Evolutionary conservation across 2,797 vertebrate genomes (phyloP).

Genomic region (Parotocinclus haroldoi): DNA sequence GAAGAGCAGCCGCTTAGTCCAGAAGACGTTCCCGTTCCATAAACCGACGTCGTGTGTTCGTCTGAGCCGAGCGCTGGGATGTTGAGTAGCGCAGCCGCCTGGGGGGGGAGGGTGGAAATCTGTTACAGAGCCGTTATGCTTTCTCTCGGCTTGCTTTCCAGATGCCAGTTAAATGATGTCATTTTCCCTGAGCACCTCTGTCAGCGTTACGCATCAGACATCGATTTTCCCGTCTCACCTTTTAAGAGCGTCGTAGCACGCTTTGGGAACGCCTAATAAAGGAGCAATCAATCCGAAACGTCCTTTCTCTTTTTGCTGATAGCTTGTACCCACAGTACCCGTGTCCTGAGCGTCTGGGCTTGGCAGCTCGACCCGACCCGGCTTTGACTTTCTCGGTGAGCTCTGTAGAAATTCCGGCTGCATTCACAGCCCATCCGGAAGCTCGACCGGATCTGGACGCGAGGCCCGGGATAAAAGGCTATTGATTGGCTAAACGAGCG

Average conservation of each 20-base stretch:
- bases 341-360: too few species aligned
- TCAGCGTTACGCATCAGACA: constrained; percentile 5
- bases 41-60: background rate
- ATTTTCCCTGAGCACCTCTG: constrained; percentile 16
- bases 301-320: constrained; percentile 28
- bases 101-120: background rate
- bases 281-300: background rate
- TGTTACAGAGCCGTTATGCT: background rate
- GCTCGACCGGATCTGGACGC: too few species aligned
- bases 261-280: background rate
- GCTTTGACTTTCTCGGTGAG: too few species aligned
- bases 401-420: too few species aligned
- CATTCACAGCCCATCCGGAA: too few species aligned
- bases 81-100: background rate
- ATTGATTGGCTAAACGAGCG: too few species aligned
- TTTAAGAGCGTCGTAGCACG: constrained; percentile 1
- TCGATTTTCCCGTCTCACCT: constrained; percentile 6
- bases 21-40: background rate
- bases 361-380: too few species aligned
- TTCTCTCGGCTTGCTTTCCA: constrained; percentile 26
- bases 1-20: background rate
- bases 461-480: too few species aligned
- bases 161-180: constrained; percentile 12
- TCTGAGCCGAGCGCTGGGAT: constrained; percentile 1
- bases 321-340: too few species aligned